Base-by-base conservation (phyloP, 2,797 vertebrate genomes). In the Macropus fuliginosus region DNA sequence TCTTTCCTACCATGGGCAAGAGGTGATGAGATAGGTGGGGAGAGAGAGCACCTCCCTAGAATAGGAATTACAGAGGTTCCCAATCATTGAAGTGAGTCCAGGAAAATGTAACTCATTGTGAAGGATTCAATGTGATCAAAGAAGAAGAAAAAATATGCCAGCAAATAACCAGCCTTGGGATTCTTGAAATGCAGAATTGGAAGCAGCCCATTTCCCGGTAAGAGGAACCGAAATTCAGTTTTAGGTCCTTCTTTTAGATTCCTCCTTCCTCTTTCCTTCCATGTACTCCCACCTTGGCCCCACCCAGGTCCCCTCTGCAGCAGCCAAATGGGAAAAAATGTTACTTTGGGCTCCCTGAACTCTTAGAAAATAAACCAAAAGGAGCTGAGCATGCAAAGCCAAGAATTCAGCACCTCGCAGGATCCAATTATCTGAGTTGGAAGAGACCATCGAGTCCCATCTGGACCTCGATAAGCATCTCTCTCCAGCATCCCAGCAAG, bases 161-260 rank as follows among this genome's bases (percentile, higher is more conserved):
- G 96, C 98, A 98, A 97, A 54, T 91, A 91, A 96, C 93, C 40
- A 50, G 92, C 93, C 96, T 97, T 98, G 97, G 97, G 97, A 97
- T 97, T 98, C 95, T 97, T 98, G 92, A 98, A 97, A 98, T 98
- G 66, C 98, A 98, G 97, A 98, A 98, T 98, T 98, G 97, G 98
- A 98, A 98, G 97, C 92, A 96, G 96, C 95, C 97, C 4, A 5
- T 97, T 94, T 98, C 97, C 90, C 96, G 96, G 90, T 97, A 98
- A 92, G 66, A 95, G 91, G 92, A 97, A 98, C 97, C 29, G 97
- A 98, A 98, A 98, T 90, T 74, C 74, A 96, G 97, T 94, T 16
- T 92, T 97, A 98, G 97, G 98, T 98, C 98, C 98, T 97, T 93
- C 96, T 98, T 98, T 95, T 93, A 59, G 46, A 96, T 98, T 91